Evolutionary conservation across 2,888 invertebrate species (phyloP), one percentile per base, ranked within the genome.

Genomic region (Rhamphomyia laevipes): DNA sequence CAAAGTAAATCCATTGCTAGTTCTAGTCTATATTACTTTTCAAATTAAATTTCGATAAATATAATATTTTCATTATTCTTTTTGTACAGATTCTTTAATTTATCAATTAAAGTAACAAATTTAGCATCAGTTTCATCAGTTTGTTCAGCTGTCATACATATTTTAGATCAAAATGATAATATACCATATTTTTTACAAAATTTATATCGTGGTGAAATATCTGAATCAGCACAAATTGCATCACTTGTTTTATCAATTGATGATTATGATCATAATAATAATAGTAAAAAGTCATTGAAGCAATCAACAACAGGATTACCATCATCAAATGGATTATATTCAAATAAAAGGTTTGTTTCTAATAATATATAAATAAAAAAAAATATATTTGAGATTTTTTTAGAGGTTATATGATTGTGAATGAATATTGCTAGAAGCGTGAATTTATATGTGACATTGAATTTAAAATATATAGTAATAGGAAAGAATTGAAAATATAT

Each of bases 81-180:
- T 46, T 46, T 46, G 42, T 49, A 45, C 48, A 68, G 70, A 51
- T 78, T 81, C 52, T 89, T 87, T 68, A 91, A 93, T 68, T 73
- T 95, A 51, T 86, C 89, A 40, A 75, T 94, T 43, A 77, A 78
- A 51, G 92, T 88, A 2, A 81, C 85, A 18, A 93, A 90, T 66
- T 88, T 93, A 85, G 87, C 88, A 63, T 75, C 83, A 53, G 83
- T 84, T 9, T 76, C 77, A 43, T 83, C 90, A 1, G 65, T 64
- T 15, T 84, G 85, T 54, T 78, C 74, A 58, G 82, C 92, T 27
- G 73, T 84, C 15, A 81, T 95, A 52, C 91, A 92, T 73, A 83
- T 94, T 52, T 72, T 91, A 53, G 94, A 95, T 71, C 78, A 80
- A 59, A 95, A 95, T 72, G 92, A 92, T 70, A 88, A 85, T 70